These are phyloP conservation scores for Burhinus bistriatus DNA, from an alignment of 2,113 vertebrate species.

Conservation along the genomic window DNA sequence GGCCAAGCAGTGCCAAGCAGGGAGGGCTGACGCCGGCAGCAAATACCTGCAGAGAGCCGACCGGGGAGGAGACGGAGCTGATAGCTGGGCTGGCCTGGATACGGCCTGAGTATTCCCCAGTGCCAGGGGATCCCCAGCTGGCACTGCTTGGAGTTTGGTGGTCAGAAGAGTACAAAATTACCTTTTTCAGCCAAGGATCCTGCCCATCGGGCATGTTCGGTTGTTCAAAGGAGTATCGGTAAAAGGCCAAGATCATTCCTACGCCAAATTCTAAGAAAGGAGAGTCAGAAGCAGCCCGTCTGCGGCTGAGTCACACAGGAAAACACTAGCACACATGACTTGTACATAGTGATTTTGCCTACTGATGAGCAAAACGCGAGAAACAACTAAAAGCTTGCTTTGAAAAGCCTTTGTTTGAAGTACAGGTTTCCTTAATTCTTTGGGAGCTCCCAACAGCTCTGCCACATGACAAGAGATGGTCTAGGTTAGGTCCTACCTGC, in stretches of 20 bases:
- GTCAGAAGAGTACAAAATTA: not conserved
- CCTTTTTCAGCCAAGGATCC: not conserved
- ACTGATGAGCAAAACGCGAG: not conserved
- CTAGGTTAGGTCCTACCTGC: not conserved
- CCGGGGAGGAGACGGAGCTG: not conserved
- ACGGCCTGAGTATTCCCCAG: not conserved
- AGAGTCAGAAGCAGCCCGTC: not conserved
- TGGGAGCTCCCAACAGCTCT: not conserved
- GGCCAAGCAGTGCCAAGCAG: not conserved
- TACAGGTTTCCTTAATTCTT: not conserved
- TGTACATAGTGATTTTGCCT: not conserved
- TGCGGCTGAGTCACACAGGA: not conserved
- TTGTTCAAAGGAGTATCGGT: not conserved
- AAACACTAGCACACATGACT: not conserved
- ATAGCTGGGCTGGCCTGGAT: not conserved
- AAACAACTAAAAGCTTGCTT: not conserved
- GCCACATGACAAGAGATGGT: accelerated
- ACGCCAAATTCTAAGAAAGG: not conserved
- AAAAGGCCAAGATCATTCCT: not conserved
- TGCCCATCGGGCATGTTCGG: not conserved
- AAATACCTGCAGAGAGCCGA: not conserved
- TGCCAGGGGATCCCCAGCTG: not conserved
- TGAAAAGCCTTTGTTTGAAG: not conserved
- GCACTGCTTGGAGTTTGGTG: not conserved
- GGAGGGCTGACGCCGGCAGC: not conserved